A percentile compares a stretch with the other conserved stretches of the same genome.
These are phyloP conservation scores for Amphipoea lucens DNA, from an alignment of 2,888 invertebrate species.

Conservation along the genomic window DNA sequence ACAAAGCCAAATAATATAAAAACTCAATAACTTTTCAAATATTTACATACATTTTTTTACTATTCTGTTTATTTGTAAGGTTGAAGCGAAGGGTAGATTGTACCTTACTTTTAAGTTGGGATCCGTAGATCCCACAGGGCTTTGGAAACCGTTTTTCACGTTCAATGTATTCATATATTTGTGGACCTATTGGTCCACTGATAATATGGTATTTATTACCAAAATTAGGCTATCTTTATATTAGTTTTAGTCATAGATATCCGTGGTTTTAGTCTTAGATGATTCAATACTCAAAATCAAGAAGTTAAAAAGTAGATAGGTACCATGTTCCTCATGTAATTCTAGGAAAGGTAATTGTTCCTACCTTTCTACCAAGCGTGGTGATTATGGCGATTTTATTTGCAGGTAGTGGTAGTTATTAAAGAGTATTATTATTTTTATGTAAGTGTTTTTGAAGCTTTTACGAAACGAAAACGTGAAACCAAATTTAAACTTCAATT, in stretches of 20 bases:
- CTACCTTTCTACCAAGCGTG: background rate
- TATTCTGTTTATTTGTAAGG: constrained; percentile 31
- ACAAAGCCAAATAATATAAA: constrained; percentile 13
- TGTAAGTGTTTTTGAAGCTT: background rate
- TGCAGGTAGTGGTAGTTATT: background rate
- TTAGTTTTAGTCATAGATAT: constrained; percentile 1
- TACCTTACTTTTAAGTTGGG: constrained; percentile 44
- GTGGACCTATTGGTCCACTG: constrained; percentile 15
- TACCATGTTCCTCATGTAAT: background rate
- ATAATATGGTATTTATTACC: constrained; percentile 50
- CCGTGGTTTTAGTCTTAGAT: constrained; percentile 10
- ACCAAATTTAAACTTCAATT: background rate
- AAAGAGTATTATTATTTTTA: background rate
- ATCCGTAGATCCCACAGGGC: constrained; percentile 39
- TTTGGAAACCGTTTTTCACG: constrained; percentile 45
- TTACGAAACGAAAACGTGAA: background rate
- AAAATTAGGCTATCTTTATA: constrained; percentile 4
- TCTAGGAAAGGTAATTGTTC: background rate
- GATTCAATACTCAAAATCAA: background rate
- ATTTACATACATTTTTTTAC: constrained; percentile 30
- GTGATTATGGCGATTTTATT: background rate
- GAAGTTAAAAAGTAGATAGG: background rate
- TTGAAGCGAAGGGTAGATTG: constrained; percentile 28
- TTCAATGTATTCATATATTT: constrained; percentile 27
- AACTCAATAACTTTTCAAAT: constrained; percentile 31